Conservation (phyloP, 2,888 invertebrate species). For the Noctuana brunneofusca region DNA sequence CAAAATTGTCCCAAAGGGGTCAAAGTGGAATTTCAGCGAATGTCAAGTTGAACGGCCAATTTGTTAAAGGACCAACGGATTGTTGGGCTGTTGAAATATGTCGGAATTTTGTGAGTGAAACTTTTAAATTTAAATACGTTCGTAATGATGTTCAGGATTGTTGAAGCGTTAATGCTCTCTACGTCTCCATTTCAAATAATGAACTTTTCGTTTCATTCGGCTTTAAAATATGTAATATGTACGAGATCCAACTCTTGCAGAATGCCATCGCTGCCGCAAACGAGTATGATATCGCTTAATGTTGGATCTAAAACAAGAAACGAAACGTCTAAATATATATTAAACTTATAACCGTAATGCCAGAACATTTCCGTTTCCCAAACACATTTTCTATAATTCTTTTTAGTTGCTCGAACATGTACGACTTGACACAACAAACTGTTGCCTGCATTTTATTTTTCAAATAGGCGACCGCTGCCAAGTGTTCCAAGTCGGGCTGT, state of each 20-base stretch:
- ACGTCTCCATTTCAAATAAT: conserved; percentile 20
- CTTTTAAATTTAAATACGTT: conserved; percentile 45
- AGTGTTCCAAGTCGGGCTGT: conserved; percentile 64
- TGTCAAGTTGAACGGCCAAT: conserved; percentile 69
- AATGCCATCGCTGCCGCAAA: not conserved
- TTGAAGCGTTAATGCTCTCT: conserved; percentile 36
- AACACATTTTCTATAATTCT: conserved; percentile 43
- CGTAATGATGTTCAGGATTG: conserved; percentile 38
- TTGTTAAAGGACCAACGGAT: conserved; percentile 56
- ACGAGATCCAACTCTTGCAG: not conserved
- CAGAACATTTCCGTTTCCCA: conserved; percentile 31
- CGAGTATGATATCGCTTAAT: not conserved
- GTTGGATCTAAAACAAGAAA: conserved; percentile 18
- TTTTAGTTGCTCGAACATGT: conserved; percentile 46
- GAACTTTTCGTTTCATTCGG: conserved; percentile 20
- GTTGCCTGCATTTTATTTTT: conserved; percentile 76
- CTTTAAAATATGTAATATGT: not conserved
- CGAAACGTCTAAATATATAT: conserved; percentile 25
- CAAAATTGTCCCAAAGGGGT: conserved; percentile 75
- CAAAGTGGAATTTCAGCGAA: conserved; percentile 65
- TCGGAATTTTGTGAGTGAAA: conserved; percentile 41
- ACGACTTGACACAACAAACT: conserved; percentile 58
- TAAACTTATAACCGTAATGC: conserved; percentile 26
- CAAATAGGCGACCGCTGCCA: conserved; percentile 70
- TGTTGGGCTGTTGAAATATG: conserved; percentile 44